Evolutionary conservation across 2,113 vertebrate genomes (phyloP).

Genomic region (Caranx melampygus): DNA sequence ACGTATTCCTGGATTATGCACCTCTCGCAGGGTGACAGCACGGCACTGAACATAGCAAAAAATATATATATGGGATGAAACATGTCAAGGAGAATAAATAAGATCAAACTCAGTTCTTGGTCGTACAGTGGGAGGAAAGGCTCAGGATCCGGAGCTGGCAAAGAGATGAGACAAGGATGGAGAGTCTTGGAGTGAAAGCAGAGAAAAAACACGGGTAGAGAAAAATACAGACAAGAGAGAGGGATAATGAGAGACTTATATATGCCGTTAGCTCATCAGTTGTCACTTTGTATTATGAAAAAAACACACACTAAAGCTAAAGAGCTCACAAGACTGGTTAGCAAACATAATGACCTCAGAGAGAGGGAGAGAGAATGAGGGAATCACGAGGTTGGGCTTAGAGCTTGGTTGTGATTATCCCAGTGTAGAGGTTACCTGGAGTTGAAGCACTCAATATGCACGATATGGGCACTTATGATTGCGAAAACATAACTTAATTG

Average conservation of each 20-base stretch:
- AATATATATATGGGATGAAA: slow-evolving; percentile 12
- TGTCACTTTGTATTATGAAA: slow-evolving; percentile 54
- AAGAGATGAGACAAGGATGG: slow-evolving; percentile 17
- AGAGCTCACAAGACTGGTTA: slow-evolving; percentile 34
- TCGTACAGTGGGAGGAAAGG: slow-evolving; percentile 12
- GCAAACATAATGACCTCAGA: slow-evolving; percentile 63
- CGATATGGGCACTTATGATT: slow-evolving; percentile 66
- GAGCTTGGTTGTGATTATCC: slow-evolving; percentile 52
- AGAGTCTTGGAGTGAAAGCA: slow-evolving; percentile 4
- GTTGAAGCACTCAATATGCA: slow-evolving; percentile 64
- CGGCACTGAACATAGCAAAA: slow-evolving; percentile 10
- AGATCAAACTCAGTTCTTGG: slow-evolving; percentile 19
- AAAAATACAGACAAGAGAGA: slow-evolving; percentile 9
- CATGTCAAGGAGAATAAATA: slow-evolving; percentile 42
- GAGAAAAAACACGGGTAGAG: background rate
- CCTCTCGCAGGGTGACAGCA: slow-evolving; percentile 40
- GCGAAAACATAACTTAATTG: slow-evolving; percentile 67
- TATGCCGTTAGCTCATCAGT: slow-evolving; percentile 47
- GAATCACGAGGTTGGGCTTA: slow-evolving; percentile 63
- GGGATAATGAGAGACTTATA: slow-evolving; percentile 36
- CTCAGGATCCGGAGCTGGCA: slow-evolving; percentile 13
- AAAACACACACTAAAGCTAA: slow-evolving; percentile 5
- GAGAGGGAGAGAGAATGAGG: slow-evolving; percentile 22
- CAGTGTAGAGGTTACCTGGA: slow-evolving; percentile 66
- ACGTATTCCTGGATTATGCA: slow-evolving; percentile 55